Percentiles rank a stretch among this genome's conserved stretches.
phyloP scores from a whole-genome alignment of 2,888 invertebrate species.

The Corbicula japonica region DNA sequence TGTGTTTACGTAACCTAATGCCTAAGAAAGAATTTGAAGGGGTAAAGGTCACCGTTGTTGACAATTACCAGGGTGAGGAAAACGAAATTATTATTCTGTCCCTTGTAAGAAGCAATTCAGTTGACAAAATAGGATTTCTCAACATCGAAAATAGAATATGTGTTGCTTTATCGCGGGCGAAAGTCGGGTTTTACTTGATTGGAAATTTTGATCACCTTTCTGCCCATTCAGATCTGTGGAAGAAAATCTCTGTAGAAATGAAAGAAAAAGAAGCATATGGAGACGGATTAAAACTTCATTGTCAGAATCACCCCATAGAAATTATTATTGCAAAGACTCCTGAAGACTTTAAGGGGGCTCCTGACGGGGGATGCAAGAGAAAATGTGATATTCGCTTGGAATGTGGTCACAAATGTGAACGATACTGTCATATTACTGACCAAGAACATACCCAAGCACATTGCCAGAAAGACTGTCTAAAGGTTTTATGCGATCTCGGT shows the following conservation, averaged over 20 bases:
- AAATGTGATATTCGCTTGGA: constrained; percentile 88
- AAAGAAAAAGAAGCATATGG: constrained; percentile 47
- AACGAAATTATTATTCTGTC: constrained; percentile 85
- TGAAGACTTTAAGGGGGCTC: constrained; percentile 66
- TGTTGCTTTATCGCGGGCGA: constrained; percentile 84
- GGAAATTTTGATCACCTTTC: constrained; percentile 77
- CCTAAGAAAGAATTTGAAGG: constrained; percentile 68
- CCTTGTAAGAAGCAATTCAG: constrained; percentile 83
- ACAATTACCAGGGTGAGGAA: constrained; percentile 85
- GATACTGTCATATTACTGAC: constrained; percentile 89
- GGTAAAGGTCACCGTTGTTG: constrained; percentile 76
- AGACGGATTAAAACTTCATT: constrained; percentile 58
- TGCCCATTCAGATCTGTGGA: constrained; percentile 53
- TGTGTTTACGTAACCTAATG: constrained; percentile 69
- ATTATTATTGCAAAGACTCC: constrained; percentile 19
- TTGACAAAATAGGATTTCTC: constrained; percentile 81
- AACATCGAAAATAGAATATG: constrained; percentile 81
- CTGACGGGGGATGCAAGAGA: constrained; percentile 89
- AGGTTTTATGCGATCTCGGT: constrained; percentile 56
- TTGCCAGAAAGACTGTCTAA: constrained; percentile 73
- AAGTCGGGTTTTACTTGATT: constrained; percentile 81
- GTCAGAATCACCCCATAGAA: constrained; percentile 74
- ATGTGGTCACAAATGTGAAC: constrained; percentile 90
- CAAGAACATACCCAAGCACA: constrained; percentile 88
- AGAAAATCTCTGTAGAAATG: constrained; percentile 45